Evolutionary conservation across 2,113 vertebrate genomes (phyloP).

Genomic region (Oryzias woworae): DNA sequence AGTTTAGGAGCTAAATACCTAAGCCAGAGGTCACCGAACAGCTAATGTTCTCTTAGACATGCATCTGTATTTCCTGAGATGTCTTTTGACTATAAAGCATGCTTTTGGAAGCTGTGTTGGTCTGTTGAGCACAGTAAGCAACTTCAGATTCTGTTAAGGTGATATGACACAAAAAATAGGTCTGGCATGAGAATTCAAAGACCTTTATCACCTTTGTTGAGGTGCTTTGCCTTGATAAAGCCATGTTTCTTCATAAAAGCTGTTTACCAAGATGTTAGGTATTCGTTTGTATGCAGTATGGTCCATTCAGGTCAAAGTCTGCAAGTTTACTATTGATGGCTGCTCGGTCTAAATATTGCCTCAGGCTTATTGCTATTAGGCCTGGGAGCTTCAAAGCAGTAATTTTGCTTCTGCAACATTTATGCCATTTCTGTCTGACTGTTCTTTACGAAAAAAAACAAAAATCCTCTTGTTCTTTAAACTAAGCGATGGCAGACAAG

Average conservation of each 20-base stretch:
- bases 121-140: too few relatives aligned
- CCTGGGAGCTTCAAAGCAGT: constrained; percentile 56
- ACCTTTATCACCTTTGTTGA: too few relatives aligned
- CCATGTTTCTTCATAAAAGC: too few relatives aligned
- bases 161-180: too few relatives aligned
- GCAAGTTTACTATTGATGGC: constrained; percentile 48
- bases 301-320: constrained; percentile 43
- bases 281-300: constrained; percentile 15
- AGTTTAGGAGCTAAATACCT: background rate
- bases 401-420: constrained; percentile 38
- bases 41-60: too few relatives aligned
- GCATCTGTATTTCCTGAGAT: background rate
- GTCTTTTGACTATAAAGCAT: background rate
- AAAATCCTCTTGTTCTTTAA: constrained; percentile 27
- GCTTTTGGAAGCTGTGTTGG: constrained; percentile 13
- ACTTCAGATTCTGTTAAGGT: too few relatives aligned
- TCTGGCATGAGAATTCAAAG: too few relatives aligned
- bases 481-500: constrained; percentile 18
- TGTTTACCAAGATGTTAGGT: constrained; percentile 6
- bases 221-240: too few relatives aligned
- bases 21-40: too few relatives aligned
- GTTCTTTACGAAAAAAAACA: constrained; percentile 19
- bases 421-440: constrained; percentile 42
- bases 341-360: constrained; percentile 33
- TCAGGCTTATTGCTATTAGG: constrained; percentile 48